Evolutionary conservation across 30 jellyfish, hydroid and myxozoan genomes (phyloP), one percentile per base, ranked within the genome.

Genomic region (Hydra vulgaris): DNA sequence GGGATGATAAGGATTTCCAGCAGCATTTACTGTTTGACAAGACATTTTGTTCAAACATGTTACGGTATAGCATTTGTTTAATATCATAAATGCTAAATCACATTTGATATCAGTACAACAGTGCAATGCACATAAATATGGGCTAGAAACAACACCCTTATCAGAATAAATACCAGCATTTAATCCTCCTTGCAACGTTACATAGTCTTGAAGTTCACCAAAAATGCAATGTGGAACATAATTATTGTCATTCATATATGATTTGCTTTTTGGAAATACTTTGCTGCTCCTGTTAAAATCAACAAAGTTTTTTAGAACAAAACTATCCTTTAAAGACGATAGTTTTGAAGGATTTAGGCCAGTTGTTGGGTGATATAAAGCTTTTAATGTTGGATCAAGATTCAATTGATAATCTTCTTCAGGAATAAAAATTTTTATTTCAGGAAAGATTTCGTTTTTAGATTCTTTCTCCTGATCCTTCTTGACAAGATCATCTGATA

Each of bases 31-130:
- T 3, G 85, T 0, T 18, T 78, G 26, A 54, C 95, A 85, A 27
- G 93, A 67, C 0, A 23, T 1, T 22, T 72, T 27, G 70, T 70
- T 67, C 20, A 8, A 52, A 78, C 99, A 92, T 1, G 82, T 17
- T 40, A 92, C 96, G 21, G 89, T 70, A 54, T 79, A 87, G 77
- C 99, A 92, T 17, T 22, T 69, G 54, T 71, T 27, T 24, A 75
- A 79, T 27, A 87, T 54, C 78, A 92, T 71, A 52, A 87, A 78
- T 15, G 94, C 99, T 15, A 92, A 83, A 68, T 92, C 96, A 40
- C 99, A 92, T 40, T 55, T 84, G 1, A 70, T 83, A 54, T 86
- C 71, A 23, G 55, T 73, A 77, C 99, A 92, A 66, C 99, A 92
- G 19, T 26, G 76, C 53, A 82, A 83, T 17, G 86, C 78, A 85